A percentile compares a stretch with the other conserved stretches of the same genome.
Evolutionary conservation across 2,113 vertebrate genomes (phyloP).

Genomic region (Rhadina sibilatrix): DNA sequence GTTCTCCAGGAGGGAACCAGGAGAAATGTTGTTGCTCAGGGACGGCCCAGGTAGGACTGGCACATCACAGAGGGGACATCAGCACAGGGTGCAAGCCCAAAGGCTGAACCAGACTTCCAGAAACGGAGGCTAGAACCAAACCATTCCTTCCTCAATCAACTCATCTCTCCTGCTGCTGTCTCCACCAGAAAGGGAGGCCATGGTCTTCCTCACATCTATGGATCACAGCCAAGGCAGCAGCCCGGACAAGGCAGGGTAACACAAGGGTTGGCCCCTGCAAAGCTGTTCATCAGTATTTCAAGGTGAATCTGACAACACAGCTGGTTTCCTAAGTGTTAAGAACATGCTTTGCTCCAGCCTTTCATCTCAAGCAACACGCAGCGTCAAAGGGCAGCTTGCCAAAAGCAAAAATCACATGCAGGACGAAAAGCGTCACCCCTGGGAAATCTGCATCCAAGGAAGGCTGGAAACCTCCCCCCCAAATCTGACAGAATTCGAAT

Average conservation of each 20-base stretch:
- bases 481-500: neutral
- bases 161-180: neutral
- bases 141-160: neutral
- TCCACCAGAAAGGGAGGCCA: neutral
- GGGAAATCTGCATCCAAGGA: conserved; percentile 32
- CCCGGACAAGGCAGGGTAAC: neutral
- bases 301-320: neutral
- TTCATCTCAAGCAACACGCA: neutral
- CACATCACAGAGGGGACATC: neutral
- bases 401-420: conserved; percentile 12
- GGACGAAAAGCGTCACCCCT: neutral
- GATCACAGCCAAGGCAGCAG: neutral
- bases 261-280: neutral
- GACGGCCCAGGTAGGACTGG: neutral
- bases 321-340: neutral
- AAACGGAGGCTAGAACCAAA: neutral
- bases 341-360: neutral
- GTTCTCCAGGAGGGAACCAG: neutral
- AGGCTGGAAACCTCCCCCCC: neutral
- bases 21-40: neutral
- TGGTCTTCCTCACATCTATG: neutral
- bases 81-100: neutral
- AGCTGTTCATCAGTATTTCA: neutral
- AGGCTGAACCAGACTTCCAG: neutral
- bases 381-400: neutral